Base-by-base conservation (phyloP, 2,888 invertebrate genomes). In the Melanotus villosus region DNA sequence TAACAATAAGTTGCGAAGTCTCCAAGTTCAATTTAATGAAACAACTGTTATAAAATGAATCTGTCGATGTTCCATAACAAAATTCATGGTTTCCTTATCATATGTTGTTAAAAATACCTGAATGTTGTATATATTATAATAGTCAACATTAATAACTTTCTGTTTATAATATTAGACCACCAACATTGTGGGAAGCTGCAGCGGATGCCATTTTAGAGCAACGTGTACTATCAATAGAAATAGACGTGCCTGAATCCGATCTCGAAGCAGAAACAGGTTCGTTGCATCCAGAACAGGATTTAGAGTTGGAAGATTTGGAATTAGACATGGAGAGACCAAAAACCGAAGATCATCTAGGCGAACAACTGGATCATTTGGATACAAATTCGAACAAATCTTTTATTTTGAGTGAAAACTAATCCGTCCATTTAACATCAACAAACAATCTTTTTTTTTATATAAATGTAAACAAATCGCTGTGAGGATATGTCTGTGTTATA, bases 151-250 rank as follows among this genome's bases (percentile, higher is more conserved):
- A 52, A 30, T 32, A 12, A 12, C 1, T 23, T 23, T 10, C n/a
- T 19, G 45, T 32, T 32, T 52, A 12, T 5, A 12, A 12, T 47
- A 12, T 67, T 60, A 88, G 88, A 73, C 84, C 86, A 70, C 88
- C 88, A 36, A 89, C 89, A 10, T 85, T 88, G 32, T 90, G 90
- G 90, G 89, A 90, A 78, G 88, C 89, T 43, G 86, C 89, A 16
- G 89, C 89, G 0, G 90, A 90, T 80, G 88, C 89, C 66, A 89
- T 89, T 26, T 85, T 89, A 1, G 87, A 88, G 77, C 82, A 88
- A 69, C 88, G 87, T 5, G 83, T 87, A 12, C 84, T 87, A 14
- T 85, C 87, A 45, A 84, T 88, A 43, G 87, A 87, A 76, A 86
- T 87, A 50, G 75, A 86, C 67, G 85, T 87, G 58, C 86, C 86